These are phyloP conservation scores for Thunnus albacares DNA, from an alignment of 2,797 vertebrate genomes.

Conservation along the genomic window DNA sequence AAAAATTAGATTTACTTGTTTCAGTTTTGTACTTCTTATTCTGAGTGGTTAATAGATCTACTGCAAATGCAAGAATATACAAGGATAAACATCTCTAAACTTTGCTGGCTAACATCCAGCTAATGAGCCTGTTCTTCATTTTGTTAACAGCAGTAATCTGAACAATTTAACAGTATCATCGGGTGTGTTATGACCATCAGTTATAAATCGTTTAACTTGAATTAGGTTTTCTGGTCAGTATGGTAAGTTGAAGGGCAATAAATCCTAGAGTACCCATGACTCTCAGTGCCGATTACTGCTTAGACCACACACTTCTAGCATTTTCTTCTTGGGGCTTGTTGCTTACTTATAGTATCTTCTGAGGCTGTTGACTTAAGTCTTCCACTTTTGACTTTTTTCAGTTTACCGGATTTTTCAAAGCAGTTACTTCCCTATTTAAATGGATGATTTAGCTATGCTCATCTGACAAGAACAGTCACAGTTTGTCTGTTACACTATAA, in stretches of 20 bases:
- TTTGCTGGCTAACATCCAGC: slow-evolving; percentile 9
- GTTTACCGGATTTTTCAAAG: neutral
- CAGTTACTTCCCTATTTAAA: neutral
- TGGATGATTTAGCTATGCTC: neutral
- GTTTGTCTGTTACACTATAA: neutral
- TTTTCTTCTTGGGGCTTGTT: slow-evolving; percentile 14
- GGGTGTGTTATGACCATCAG: neutral
- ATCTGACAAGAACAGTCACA: neutral
- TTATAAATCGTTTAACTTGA: neutral
- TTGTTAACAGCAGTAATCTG: neutral
- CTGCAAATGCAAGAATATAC: neutral
- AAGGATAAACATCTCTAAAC: neutral
- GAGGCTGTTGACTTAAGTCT: neutral
- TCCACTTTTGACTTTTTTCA: neutral
- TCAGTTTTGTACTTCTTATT: slow-evolving; percentile 14
- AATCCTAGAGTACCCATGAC: slow-evolving; percentile 22
- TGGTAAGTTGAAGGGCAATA: slow-evolving; percentile 22
- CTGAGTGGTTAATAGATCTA: slow-evolving; percentile 14
- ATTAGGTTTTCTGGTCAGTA: slow-evolving; percentile 43
- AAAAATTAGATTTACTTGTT: slow-evolving; percentile 42
- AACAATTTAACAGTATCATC: neutral
- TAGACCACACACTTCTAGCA: neutral
- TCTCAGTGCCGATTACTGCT: neutral
- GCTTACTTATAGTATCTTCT: neutral
- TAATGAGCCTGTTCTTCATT: slow-evolving; percentile 2